These are phyloP conservation scores for Leptonema lineaticorne DNA, from an alignment of 1,140 invertebrate genomes.

Conservation along the genomic window DNA sequence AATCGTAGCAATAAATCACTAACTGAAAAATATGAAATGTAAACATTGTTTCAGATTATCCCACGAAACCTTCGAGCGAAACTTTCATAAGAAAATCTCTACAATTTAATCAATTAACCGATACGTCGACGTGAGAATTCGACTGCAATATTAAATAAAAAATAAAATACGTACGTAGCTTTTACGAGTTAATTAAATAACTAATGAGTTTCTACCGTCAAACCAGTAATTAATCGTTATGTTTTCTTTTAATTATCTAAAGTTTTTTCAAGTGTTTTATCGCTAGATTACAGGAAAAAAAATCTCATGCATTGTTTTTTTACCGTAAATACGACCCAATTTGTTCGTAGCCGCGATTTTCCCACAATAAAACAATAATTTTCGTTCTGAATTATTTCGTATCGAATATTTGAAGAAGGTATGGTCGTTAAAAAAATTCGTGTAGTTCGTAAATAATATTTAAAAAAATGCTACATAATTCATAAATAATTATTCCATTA, in stretches of 20 bases:
- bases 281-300: too few species aligned
- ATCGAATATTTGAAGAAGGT: too few species aligned
- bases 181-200: constrained; percentile 2
- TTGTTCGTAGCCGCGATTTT: neutral
- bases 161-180: too few species aligned
- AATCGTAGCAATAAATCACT: neutral
- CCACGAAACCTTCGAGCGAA: too few species aligned
- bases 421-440: too few species aligned
- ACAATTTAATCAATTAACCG: neutral
- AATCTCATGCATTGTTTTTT: neutral
- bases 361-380: neutral
- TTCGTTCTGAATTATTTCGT: too few species aligned
- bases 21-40: neutral
- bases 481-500: too few species aligned
- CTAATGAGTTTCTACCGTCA: neutral
- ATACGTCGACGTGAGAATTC: neutral
- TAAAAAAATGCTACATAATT: too few species aligned
- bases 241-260: neutral
- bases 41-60: neutral
- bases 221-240: neutral
- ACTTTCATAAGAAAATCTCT: too few species aligned
- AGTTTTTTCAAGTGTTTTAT: too few species aligned
- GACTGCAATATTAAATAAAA: too few species aligned
- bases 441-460: too few species aligned
- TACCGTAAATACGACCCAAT: neutral